Conservation (phyloP, 30 jellyfish, hydroid and myxozoan genomes). For the Pelagia noctiluca region DNA sequence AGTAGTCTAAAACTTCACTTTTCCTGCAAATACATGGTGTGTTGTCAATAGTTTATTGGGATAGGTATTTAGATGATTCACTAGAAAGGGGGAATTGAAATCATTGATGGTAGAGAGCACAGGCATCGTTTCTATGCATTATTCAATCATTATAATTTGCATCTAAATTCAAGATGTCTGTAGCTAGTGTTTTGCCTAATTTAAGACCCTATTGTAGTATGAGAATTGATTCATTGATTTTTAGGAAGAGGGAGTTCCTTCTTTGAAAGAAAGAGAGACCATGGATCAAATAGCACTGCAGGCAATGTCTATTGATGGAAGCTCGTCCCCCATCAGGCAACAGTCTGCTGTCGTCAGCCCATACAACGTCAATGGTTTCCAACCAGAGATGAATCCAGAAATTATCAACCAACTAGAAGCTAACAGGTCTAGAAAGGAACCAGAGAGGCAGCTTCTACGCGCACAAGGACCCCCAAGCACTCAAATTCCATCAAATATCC, state of each 20-base stretch:
- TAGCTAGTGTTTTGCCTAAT: too few species aligned
- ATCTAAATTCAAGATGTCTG: too few species aligned
- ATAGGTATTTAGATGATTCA: too few species aligned
- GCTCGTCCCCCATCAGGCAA: conserved; percentile 51
- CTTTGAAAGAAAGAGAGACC: conserved; percentile 29
- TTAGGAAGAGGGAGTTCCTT: conserved; percentile 40
- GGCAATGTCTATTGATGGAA: conserved; percentile 17
- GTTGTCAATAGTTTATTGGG: too few species aligned
- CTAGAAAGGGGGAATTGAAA: too few species aligned
- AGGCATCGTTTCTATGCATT: too few species aligned
- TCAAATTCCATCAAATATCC: not conserved
- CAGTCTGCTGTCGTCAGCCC: conserved; percentile 75
- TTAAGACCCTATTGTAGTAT: too few species aligned
- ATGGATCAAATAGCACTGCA: conserved; percentile 8
- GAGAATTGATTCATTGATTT: not conserved
- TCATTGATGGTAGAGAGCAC: too few species aligned
- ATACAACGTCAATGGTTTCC: conserved; percentile 46
- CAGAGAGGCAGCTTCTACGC: conserved; percentile 32
- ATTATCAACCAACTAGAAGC: not conserved
- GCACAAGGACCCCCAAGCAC: not conserved
- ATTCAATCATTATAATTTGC: too few species aligned
- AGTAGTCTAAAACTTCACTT: too few species aligned
- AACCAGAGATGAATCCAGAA: not conserved
- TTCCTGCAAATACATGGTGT: too few species aligned
- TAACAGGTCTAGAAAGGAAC: too few species aligned